Evolutionary conservation across 2,797 vertebrate species (phyloP), one percentile per base, ranked within the genome.

Genomic region (Triplophysa yarkandensis): DNA sequence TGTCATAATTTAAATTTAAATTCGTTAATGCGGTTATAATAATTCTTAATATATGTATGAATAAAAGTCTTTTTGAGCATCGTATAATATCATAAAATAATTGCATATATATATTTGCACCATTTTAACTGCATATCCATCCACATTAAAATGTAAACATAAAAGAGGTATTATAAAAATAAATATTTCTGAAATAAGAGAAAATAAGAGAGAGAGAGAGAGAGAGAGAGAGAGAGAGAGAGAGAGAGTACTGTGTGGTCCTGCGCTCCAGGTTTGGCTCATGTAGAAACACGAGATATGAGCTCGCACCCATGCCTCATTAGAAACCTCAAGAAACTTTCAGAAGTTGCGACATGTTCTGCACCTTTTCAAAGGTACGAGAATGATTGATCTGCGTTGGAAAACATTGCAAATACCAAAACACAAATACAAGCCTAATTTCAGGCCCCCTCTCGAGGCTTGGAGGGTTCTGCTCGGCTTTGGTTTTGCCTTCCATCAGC

Each of bases 251-350:
- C 67, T 77, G 81, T 86, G 84, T 80, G 84, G 77, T 85, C 84
- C 66, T 60, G 68, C 34, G 14, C 58, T 19, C 64, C 11, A 44
- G 57, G 23, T 61, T 70, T 7, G n/a, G 19, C 77, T 83, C 84
- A 75, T 88, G 83, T 83, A 82, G 83, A 80, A 84, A 83, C 80
- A 76, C 73, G 82, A 86, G 70, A 66, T 71, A 32, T 58, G 41
- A 63, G 54, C 68, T 57, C 52, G 61, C 61, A 28, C 60, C 55
- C 77, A 77, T 34, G 81, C 74, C 77, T 82, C 82, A 80, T 88
- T 87, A 83, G 84, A 87, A 44, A 74, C 57, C 80, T 21, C 80
- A 21, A 36, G 41, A 80, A 80, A 71, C 63, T 81, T 66, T 39
- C 79, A 77, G 79, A 83, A 57, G 66, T 52, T 80, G 72, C 64